phyloP scores from a whole-genome alignment of 2,888 invertebrate species.

The Agrenia bidenticulata region DNA sequence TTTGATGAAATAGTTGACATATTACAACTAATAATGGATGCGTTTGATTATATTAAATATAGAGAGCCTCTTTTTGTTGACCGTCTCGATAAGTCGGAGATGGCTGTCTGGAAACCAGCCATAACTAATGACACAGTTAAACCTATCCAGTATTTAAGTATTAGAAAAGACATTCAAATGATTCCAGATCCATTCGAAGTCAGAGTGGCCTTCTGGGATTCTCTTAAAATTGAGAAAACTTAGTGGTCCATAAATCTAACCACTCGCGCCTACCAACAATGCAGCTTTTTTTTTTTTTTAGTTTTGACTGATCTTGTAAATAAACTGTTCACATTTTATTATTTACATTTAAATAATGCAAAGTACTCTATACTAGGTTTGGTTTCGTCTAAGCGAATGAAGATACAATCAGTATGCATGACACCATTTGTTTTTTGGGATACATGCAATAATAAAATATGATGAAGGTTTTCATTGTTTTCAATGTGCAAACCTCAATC shows the following conservation, averaged over 20 bases:
- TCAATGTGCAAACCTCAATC: too few species aligned
- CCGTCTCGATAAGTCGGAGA: not conserved
- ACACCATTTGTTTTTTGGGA: too few species aligned
- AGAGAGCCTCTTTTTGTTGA: constrained; percentile 1
- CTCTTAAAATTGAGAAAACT: constrained; percentile 17
- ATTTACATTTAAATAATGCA: not conserved
- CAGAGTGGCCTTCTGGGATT: constrained; percentile 40
- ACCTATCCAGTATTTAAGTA: constrained; percentile 25
- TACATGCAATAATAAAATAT: too few species aligned
- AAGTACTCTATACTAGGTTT: not conserved
- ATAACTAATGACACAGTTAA: constrained; percentile 6
- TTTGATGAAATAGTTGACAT: not conserved
- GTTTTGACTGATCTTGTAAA: not conserved
- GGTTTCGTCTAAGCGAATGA: not conserved
- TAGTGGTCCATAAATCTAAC: too few species aligned
- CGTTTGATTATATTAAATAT: too few species aligned
- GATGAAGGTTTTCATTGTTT: too few species aligned
- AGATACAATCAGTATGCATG: too few species aligned
- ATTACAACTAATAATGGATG: not conserved
- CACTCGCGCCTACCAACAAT: not conserved
- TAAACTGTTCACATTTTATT: not conserved
- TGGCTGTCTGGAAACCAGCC: constrained; percentile 29
- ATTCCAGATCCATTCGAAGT: constrained; percentile 31
- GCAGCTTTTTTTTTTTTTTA: not conserved
- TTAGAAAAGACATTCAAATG: constrained; percentile 31